Conservation (phyloP, 2,113 vertebrate genomes). For the Pipra filicauda region DNA sequence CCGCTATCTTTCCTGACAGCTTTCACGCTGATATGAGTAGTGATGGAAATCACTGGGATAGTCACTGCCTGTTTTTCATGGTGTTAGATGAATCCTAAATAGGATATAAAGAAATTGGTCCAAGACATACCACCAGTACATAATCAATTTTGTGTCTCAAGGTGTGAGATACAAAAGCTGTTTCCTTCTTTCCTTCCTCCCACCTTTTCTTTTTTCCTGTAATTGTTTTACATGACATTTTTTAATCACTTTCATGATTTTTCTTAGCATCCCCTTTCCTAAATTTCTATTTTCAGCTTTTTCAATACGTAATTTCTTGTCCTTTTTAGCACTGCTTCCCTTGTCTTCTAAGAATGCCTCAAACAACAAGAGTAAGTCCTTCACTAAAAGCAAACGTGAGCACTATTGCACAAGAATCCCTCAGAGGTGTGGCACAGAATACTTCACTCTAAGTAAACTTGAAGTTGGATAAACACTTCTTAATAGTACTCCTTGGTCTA, state of each 20-base stretch:
- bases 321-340: not conserved
- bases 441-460: not conserved
- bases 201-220: not conserved
- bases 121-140: not conserved
- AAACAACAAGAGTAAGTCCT: not conserved
- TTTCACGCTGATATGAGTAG: fast-evolving
- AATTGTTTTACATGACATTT: not conserved
- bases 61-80: not conserved
- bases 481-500: not conserved
- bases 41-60: not conserved
- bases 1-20: not conserved
- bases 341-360: not conserved
- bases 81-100: not conserved
- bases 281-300: not conserved
- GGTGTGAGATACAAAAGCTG: not conserved
- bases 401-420: not conserved
- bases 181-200: not conserved
- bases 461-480: not conserved
- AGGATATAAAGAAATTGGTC: not conserved
- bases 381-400: constrained; percentile 1
- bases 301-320: not conserved
- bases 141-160: not conserved
- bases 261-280: not conserved
- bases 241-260: not conserved
- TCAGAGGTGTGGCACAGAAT: not conserved